A percentile compares a stretch with the other conserved stretches of the same genome.
Evolutionary conservation across 2,797 vertebrate species (phyloP).

Genomic region (Moxostoma hubbsi): DNA sequence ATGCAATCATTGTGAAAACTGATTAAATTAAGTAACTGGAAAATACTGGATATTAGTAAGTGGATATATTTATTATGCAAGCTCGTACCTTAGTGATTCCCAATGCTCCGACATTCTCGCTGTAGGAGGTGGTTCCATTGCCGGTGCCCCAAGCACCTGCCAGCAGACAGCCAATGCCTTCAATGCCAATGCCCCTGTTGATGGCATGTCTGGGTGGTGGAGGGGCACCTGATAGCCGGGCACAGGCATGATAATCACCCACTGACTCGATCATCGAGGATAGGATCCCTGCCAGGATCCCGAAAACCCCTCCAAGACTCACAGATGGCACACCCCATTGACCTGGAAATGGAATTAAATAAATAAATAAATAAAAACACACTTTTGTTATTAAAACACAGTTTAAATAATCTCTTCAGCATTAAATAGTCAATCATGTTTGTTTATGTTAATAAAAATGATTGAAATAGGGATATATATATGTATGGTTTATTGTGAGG

Average conservation of each 20-base stretch:
- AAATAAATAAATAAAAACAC: neutral
- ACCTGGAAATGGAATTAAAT: conserved; percentile 74
- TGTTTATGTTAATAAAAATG: too few relatives aligned
- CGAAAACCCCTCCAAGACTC: conserved; percentile 91
- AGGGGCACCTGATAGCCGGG: conserved; percentile 89
- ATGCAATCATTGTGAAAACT: neutral
- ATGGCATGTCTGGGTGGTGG: conserved; percentile 90
- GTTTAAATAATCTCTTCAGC: too few relatives aligned
- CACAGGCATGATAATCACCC: conserved; percentile 95
- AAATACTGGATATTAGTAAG: neutral
- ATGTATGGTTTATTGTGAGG: too few relatives aligned
- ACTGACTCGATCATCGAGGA: conserved; percentile 97
- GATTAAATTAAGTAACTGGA: neutral
- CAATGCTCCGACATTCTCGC: conserved; percentile 92
- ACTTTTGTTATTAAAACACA: neutral
- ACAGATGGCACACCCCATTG: conserved; percentile 94
- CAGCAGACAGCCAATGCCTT: conserved; percentile 92
- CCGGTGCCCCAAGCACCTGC: conserved; percentile 95
- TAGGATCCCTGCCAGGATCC: conserved; percentile 91
- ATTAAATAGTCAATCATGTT: too few relatives aligned
- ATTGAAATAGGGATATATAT: too few relatives aligned
- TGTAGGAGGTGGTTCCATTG: conserved; percentile 95
- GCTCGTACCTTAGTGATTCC: conserved; percentile 91
- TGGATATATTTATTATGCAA: neutral
- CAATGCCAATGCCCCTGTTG: conserved; percentile 91